Percentiles rank a stretch among this genome's conserved stretches.
Conservation (phyloP, 2,888 invertebrate genomes). For the Siphonodentalium dalli region DNA sequence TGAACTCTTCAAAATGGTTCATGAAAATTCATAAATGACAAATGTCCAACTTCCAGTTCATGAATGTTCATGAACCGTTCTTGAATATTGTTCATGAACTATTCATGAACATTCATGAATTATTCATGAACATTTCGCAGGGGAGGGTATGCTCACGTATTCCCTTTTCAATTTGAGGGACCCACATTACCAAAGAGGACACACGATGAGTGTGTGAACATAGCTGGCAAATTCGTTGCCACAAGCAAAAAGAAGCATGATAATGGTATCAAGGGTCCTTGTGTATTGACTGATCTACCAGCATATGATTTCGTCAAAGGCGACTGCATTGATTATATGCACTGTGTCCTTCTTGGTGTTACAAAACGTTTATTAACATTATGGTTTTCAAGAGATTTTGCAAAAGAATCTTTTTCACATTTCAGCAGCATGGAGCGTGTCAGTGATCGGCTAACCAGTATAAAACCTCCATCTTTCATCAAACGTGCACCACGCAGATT, state of each 20-base stretch:
- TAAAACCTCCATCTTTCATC: conserved; percentile 23
- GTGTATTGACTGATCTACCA: conserved; percentile 3
- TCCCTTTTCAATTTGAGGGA: conserved; percentile 4
- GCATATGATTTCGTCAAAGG: conserved; percentile 8
- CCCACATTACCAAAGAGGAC: conserved; percentile 2
- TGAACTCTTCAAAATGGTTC: no score
- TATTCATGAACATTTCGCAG: no score
- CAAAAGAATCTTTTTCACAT: not conserved
- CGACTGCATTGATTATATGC: conserved; percentile 19
- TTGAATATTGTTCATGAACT: no score
- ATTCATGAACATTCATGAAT: no score
- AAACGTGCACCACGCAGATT: conserved; percentile 20
- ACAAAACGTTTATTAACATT: conserved; percentile 8
- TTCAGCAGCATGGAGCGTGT: conserved; percentile 1
- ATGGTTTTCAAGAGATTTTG: conserved; percentile 6
- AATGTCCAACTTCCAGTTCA: no score
- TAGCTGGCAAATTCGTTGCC: not conserved
- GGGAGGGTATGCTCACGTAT: conserved; percentile 2
- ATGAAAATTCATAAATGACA: no score
- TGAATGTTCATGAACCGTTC: no score
- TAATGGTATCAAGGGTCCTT: conserved; percentile 16
- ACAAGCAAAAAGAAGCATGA: not conserved
- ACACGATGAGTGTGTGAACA: not conserved
- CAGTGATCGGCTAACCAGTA: conserved; percentile 2
- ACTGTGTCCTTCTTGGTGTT: conserved; percentile 15